Evolutionary conservation across 1,140 invertebrate species (phyloP), one percentile per base, ranked within the genome.

Genomic region (Macrostomum lignano): DNA sequence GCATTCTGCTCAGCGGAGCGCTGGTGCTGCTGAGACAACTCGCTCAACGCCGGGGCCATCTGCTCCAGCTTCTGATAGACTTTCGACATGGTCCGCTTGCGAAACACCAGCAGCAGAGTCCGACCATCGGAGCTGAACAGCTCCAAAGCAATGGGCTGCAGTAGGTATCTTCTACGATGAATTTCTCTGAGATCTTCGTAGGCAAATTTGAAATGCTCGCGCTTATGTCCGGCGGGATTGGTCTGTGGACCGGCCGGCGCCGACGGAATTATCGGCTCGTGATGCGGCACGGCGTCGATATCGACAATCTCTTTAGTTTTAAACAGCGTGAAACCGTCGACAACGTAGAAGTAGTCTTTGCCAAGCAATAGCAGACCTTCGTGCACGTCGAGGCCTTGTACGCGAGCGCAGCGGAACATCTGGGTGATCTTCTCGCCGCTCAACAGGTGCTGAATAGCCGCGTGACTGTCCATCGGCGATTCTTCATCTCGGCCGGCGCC

Each of bases 101-200:
- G 81, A 53, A 96, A 94, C 19, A 84, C 81, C 7, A 98, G 56
- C 22, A 98, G 65, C 55, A 91, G 88, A 58, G 94, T 96, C 36
- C 84, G 65, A 2, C 91, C 88, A 56, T 96, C 86, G 23, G 76
- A 74, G 7, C 79, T 88, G 57, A 98, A 96, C 3, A 96, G 76
- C 65, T 98, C 91, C 17, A 98, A 52, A 0, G 86, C 91, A 63
- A 96, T 96, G 3, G 84, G 86, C 58, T 62, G 61, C 11, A 67
- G 46, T 11, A 67, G 43, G 42, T 68, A 68, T n/a, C 64, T 45
- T 21, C 65, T 42, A 40, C 66, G 67, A 43, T 66, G 65, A 4
- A 70, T 65, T 46, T 70, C 77, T 64, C 70, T 65, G 25, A 98
- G 86, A 49, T 94, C 84, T 51, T 94, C 84, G 58, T 93, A 94